Base-by-base conservation (phyloP, 2,888 invertebrate species). In the Drosophila kambysellisi region DNA sequence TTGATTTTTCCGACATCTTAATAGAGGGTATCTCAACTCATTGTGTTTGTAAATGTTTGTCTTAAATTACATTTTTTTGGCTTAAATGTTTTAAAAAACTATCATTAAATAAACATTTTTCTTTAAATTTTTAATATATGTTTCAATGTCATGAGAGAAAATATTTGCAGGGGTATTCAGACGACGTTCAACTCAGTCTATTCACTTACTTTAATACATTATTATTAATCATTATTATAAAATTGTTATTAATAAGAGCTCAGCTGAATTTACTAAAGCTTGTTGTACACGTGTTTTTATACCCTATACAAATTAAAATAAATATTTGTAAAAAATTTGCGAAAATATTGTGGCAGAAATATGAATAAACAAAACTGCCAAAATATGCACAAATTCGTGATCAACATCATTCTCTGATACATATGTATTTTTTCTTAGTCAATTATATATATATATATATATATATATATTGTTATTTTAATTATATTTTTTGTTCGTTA, bases 271-370 rank as follows among this genome's bases (percentile, higher is more conserved):
- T 30, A 50, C 3, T 8, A 20, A 33, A 29, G 20, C 35, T n/a
- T 53, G 8, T 17, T 29, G 46, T 11, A 32, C 76, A 73, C 61
- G 51, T 68, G 41, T 50, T 59, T 58, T 41, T 35, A 11, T 29
- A 37, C 54, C 37, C 29, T 4, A 6, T 4, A 54, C 0, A 25
- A 17, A 37, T 4, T 54, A 1, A 25, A 20, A 15, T 20, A 15
- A 15, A 15, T 15, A 41, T n/a, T 12, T 20, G 12, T 20, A 43
- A 11, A 20, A 3, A 46, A 46, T n/a, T 20, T 46, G 46, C 3
- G 12, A 12, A 25, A 25, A 15, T 2, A 25, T 25, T 7, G 46
- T 6, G 3, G 6, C 12, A 15, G 5, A n/a, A 11, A 43, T 6
- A 11, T 41, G 12, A 11, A 11, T n/a, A 43, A 20, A 35, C 7